Evolutionary conservation across 2,888 invertebrate species (phyloP).

Genomic region (Latheticus oryzae): DNA sequence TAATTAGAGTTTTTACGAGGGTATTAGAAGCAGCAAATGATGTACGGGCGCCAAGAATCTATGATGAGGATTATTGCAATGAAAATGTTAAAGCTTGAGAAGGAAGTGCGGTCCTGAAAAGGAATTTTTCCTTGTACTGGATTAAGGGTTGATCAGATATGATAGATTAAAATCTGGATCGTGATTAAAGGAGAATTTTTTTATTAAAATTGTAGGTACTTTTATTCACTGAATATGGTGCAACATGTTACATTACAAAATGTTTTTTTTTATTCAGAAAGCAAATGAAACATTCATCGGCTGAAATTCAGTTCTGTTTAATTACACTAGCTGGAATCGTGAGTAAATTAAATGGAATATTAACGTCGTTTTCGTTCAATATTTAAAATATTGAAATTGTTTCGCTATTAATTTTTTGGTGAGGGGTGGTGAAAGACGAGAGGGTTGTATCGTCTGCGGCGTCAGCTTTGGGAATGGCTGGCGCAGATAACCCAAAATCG

Average conservation of each 20-base stretch:
- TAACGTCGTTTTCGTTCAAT: conserved; percentile 12
- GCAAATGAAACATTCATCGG: conserved; percentile 8
- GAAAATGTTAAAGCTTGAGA: no score
- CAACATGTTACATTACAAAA: not conserved
- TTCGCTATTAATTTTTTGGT: conserved; percentile 28
- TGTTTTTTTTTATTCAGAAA: not conserved
- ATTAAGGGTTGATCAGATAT: no score
- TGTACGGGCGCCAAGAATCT: conserved; percentile 1
- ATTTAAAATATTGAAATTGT: no score
- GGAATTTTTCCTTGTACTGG: no score
- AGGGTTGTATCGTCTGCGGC: conserved; percentile 15
- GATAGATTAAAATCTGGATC: no score
- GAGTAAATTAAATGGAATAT: conserved; percentile 20
- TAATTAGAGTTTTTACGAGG: conserved; percentile 28
- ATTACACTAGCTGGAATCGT: conserved; percentile 6
- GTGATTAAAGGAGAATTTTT: no score
- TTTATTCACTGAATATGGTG: no score
- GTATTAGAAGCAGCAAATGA: conserved; percentile 6
- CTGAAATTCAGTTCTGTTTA: conserved; percentile 7
- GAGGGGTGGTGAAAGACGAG: conserved; percentile 9
- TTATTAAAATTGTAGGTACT: no score
- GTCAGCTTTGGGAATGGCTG: conserved; percentile 46
- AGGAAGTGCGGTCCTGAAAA: no score
- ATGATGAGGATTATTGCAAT: no score
- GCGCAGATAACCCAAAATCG: conserved; percentile 63